Evolutionary conservation across 2,888 invertebrate genomes (phyloP), one percentile per base, ranked within the genome.

Genomic region (Bruchidius siliquastri): DNA sequence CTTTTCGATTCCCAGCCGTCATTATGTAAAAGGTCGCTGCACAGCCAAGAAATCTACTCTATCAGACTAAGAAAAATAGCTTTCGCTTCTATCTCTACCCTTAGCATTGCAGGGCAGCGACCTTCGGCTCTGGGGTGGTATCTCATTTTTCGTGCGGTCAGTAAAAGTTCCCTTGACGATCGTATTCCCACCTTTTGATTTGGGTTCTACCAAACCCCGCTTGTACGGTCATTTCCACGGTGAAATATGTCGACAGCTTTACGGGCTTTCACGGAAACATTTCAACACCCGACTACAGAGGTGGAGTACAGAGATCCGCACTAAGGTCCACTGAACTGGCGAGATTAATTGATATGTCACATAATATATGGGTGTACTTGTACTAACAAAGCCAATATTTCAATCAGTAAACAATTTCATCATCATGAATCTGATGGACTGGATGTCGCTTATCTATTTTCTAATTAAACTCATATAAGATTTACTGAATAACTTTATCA

Each of bases 101-200:
- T n/a, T n/a, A 6, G 26, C 69, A 26, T 8, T 22, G n/a, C 20
- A 26, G 26, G 22, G 20, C 69, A 21, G 26, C 67, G 22, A 73
- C 73, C 68, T 72, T 75, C 73, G 32, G 72, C 71, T 13, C 18
- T 49, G 8, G 49, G 49, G 49, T 49, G 49, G 49, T 49, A 49
- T 76, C 79, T 77, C 80, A 77, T 79, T 79, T 79, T 82, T 77
- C 78, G 77, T 78, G 79, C 79, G 81, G 81, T 80, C 81, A 81
- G 81, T 83, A 81, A 81, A 81, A 81, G 81, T 82, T 82, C 83
- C 84, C 82, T 71, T 74, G 82, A 76, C 80, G 80, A 79, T 79
- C 82, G 81, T 82, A 81, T 82, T 81, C 82, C 49, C 49, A 49
- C 49, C 49, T 49, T 49, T 49, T 49, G 49, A 49, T 49, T 49